phyloP scores from a whole-genome alignment of 2,797 vertebrate species.

The Falco berigora region DNA sequence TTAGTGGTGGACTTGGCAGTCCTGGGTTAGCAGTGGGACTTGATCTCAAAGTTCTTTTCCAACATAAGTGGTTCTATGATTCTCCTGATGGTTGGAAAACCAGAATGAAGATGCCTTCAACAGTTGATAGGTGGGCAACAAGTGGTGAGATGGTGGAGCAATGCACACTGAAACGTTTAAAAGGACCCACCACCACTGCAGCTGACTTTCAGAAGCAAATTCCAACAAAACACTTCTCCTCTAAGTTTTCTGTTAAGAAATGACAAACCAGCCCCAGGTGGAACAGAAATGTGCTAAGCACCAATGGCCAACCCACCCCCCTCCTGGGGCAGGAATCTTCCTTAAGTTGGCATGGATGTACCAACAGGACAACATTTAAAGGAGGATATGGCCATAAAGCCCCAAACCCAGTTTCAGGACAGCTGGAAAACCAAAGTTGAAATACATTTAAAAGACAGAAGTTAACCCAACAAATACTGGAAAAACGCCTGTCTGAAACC shows the following conservation, averaged over 20 bases:
- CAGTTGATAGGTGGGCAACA: fast-evolving
- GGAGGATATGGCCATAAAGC: not conserved
- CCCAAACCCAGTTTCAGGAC: not conserved
- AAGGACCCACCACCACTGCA: not conserved
- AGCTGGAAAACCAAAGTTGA: not conserved
- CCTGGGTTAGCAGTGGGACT: not conserved
- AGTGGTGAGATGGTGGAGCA: not conserved
- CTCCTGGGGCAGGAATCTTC: not conserved
- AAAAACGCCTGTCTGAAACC: not conserved
- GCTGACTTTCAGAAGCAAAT: not conserved
- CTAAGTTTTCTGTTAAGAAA: not conserved
- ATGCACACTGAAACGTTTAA: not conserved
- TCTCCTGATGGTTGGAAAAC: not conserved
- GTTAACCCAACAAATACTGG: not conserved
- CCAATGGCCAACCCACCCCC: not conserved
- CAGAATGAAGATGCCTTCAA: not conserved
- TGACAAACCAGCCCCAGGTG: not conserved
- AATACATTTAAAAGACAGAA: not conserved
- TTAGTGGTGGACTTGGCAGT: not conserved
- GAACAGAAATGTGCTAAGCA: not conserved
- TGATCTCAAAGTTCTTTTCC: not conserved
- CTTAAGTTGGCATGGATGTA: not conserved
- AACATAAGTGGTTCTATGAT: too few relatives aligned
- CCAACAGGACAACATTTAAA: not conserved
- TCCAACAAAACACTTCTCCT: not conserved